phyloP scores from a whole-genome alignment of 2,113 vertebrate genomes.

The Hystrix brachyura region DNA sequence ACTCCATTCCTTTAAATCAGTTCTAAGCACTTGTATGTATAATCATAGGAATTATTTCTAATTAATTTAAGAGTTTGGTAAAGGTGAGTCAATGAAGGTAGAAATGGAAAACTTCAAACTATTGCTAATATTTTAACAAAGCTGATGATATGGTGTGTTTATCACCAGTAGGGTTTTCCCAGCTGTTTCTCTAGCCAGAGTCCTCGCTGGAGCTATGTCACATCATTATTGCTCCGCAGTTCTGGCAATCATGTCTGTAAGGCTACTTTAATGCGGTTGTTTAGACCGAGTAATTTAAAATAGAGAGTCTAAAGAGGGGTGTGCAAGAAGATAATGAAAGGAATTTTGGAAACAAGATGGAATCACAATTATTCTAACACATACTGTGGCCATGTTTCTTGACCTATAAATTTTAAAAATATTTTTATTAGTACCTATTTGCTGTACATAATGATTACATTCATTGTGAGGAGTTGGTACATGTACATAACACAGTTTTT shows the following conservation, averaged over 20 bases:
- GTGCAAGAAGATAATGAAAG: not conserved
- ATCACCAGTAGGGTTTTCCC: not conserved
- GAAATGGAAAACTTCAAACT: constrained; percentile 26
- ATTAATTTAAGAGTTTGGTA: not conserved
- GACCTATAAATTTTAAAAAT: no score
- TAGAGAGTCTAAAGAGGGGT: not conserved
- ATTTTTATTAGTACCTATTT: no score
- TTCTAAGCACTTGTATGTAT: not conserved
- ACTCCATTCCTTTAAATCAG: not conserved
- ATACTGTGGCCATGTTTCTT: not conserved
- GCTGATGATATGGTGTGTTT: not conserved
- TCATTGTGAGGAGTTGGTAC: no score
- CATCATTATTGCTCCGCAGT: not conserved
- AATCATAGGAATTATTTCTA: not conserved
- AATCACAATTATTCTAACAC: not conserved
- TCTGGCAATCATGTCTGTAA: constrained; percentile 26
- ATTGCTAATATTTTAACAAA: not conserved
- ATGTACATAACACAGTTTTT: no score
- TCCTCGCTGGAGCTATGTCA: not conserved
- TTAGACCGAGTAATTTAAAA: not conserved
- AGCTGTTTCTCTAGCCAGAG: not conserved
- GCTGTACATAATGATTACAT: no score
- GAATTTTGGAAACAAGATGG: not conserved
- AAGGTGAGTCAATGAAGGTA: not conserved
- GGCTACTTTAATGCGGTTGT: not conserved